These are phyloP conservation scores for Hemichromis elongatus DNA, from an alignment of 2,113 vertebrate genomes.

Conservation along the genomic window DNA sequence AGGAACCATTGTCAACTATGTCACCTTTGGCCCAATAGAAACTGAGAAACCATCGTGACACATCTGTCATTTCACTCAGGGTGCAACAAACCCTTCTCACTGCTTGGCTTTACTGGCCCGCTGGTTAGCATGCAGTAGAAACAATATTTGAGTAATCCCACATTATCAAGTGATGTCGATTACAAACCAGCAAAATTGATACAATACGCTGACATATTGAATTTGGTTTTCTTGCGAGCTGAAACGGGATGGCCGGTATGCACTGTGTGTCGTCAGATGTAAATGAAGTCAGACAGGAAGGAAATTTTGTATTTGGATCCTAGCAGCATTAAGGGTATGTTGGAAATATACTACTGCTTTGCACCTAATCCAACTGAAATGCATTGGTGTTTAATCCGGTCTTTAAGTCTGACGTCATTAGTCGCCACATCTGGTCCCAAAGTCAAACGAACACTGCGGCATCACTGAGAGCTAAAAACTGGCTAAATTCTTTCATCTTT, in stretches of 20 bases:
- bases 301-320: not conserved
- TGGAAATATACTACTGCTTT: not conserved
- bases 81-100: not conserved
- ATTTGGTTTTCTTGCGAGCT: not conserved
- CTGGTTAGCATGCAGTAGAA: not conserved
- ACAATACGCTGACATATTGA: not conserved
- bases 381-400: not conserved
- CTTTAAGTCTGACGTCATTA: too few relatives aligned
- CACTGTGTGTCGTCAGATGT: not conserved
- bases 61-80: not conserved
- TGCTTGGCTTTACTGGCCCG: not conserved
- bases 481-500: too few relatives aligned
- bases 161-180: not conserved
- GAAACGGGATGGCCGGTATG: not conserved
- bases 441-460: too few relatives aligned
- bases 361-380: not conserved
- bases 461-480: too few relatives aligned
- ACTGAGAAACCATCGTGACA: not conserved
- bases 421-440: too few relatives aligned
- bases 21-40: not conserved
- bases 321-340: not conserved
- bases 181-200: not conserved
- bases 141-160: not conserved
- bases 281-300: not conserved
- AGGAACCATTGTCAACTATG: not conserved